These are phyloP conservation scores for Amphiura filiformis DNA, from an alignment of 35 echinoderm and acorn worm genomes.

Conservation along the genomic window DNA sequence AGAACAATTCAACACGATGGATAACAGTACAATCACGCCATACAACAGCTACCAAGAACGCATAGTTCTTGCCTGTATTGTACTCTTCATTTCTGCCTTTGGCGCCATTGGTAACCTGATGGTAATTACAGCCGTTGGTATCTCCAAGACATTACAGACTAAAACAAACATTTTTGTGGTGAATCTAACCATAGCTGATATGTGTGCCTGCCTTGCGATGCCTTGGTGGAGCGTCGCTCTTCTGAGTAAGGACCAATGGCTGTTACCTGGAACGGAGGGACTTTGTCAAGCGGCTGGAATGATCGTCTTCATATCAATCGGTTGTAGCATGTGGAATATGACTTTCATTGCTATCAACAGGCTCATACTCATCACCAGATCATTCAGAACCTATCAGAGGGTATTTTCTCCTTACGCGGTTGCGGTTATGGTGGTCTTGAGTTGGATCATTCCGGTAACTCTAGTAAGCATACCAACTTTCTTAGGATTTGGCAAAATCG, in stretches of 20 bases:
- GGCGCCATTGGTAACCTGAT: background rate
- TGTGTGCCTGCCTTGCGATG: background rate
- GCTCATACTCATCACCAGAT: conserved; percentile 16
- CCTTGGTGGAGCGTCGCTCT: conserved; percentile 7
- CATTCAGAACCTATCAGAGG: background rate
- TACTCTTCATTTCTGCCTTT: background rate
- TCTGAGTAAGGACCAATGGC: background rate
- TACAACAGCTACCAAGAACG: background rate
- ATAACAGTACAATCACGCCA: background rate
- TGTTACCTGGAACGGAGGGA: background rate
- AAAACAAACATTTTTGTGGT: conserved; percentile 14
- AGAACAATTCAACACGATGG: background rate
- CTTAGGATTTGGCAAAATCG: conserved; percentile 10
- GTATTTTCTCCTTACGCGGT: background rate
- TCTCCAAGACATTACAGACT: conserved; percentile 3
- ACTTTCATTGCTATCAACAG: background rate
- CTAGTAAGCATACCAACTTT: background rate
- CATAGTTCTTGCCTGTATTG: background rate
- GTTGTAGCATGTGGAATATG: background rate
- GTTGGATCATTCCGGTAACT: conserved; percentile 35
- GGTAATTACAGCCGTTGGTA: background rate
- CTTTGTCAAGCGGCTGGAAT: background rate
- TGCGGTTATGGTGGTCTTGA: background rate
- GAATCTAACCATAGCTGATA: background rate
- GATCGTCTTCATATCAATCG: background rate